Evolutionary conservation across 1,140 invertebrate species (phyloP).

Genomic region (Eulimnadia texana): DNA sequence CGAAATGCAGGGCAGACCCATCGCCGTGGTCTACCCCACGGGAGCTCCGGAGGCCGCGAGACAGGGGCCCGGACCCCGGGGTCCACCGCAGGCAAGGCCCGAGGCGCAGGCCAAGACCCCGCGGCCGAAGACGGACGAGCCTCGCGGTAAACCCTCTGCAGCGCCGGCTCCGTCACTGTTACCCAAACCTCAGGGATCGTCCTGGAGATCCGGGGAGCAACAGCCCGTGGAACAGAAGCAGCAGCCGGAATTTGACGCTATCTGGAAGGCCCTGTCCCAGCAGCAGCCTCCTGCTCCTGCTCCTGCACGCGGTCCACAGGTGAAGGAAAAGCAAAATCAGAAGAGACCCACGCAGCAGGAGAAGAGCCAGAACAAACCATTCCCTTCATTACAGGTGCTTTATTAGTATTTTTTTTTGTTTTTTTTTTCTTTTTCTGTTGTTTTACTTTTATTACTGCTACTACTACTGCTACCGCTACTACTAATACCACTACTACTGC

Average conservation of each 20-base stretch:
- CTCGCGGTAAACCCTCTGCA: not conserved
- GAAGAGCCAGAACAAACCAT: not conserved
- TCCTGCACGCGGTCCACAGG: not conserved
- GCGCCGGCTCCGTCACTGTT: not conserved
- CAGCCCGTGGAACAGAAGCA: constrained; percentile 1
- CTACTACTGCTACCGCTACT: no score
- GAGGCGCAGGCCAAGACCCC: not conserved
- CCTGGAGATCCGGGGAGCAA: not conserved
- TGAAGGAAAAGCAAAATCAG: not conserved
- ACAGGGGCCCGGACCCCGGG: not conserved
- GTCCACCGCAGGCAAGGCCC: not conserved
- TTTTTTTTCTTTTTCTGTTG: not conserved
- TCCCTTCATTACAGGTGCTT: not conserved
- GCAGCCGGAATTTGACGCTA: not conserved
- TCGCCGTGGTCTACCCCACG: constrained; percentile 1
- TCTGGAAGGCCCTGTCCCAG: not conserved
- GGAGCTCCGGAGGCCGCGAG: not conserved
- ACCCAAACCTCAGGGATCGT: not conserved
- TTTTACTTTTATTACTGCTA: no score
- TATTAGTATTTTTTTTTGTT: not conserved
- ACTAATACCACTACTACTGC: no score
- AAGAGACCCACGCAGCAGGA: not conserved
- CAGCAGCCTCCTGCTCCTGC: not conserved
- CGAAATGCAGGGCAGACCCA: constrained; percentile 6
- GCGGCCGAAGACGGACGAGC: not conserved